Evolutionary conservation across 2,113 vertebrate genomes (phyloP).

Genomic region (Pelvicachromis taeniatus): DNA sequence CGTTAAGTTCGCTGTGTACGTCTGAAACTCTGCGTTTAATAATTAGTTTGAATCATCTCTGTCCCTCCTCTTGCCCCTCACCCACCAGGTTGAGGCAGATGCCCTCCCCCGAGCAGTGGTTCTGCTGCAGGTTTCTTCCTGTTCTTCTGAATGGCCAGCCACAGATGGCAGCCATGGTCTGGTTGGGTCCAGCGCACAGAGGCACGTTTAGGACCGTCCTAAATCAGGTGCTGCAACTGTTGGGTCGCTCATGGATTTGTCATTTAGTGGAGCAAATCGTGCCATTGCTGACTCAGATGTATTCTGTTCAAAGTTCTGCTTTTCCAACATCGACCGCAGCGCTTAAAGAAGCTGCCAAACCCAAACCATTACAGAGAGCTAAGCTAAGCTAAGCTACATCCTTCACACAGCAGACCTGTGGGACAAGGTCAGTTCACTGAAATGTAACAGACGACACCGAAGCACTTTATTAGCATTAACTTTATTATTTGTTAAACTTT

Average conservation of each 20-base stretch:
- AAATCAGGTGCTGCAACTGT: background rate
- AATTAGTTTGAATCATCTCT: no score
- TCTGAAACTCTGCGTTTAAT: background rate
- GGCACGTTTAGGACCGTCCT: background rate
- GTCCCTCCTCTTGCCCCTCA: no score
- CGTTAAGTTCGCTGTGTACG: background rate
- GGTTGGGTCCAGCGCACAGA: background rate
- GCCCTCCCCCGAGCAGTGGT: background rate
- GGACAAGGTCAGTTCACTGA: background rate
- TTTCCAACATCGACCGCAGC: background rate
- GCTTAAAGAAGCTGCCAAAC: background rate
- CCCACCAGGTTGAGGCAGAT: background rate
- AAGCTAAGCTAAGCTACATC: background rate
- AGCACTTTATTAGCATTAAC: background rate
- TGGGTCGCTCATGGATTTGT: background rate
- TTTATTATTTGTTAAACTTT: background rate
- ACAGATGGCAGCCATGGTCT: background rate
- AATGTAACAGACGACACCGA: background rate
- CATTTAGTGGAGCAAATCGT: background rate
- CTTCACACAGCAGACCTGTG: accelerated
- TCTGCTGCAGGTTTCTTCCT: background rate
- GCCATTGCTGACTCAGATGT: background rate
- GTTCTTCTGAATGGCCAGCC: accelerated
- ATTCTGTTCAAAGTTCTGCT: background rate
- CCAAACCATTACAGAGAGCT: background rate